Evolutionary conservation across 2,113 vertebrate genomes (phyloP).

Genomic region (Rhadina sibilatrix): DNA sequence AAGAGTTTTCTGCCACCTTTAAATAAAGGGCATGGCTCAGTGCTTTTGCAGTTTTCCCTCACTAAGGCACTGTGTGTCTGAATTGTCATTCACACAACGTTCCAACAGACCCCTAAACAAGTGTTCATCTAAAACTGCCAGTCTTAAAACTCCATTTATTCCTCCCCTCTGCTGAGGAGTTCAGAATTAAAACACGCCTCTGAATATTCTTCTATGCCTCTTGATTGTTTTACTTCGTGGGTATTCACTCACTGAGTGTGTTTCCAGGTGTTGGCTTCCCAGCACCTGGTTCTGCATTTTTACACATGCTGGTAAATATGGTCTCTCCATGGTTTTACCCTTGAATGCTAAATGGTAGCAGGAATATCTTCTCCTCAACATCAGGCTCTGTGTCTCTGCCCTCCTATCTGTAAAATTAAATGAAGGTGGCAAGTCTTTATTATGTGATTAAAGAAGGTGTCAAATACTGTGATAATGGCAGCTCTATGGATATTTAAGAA

Average conservation of each 20-base stretch:
- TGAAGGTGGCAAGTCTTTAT: not conserved
- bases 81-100: not conserved
- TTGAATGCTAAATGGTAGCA: not conserved
- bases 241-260: rapidly evolving
- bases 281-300: not conserved
- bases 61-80: not conserved
- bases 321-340: not conserved
- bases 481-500: not conserved
- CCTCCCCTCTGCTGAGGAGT: rapidly evolving
- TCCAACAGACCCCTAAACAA: not conserved
- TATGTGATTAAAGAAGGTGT: not conserved
- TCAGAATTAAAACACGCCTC: not conserved
- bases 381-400: not conserved
- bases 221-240: not conserved
- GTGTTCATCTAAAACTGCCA: not conserved
- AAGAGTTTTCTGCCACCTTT: not conserved
- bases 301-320: not conserved
- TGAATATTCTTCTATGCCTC: not conserved
- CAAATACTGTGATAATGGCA: not conserved
- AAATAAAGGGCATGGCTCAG: not conserved
- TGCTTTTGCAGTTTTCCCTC: not conserved
- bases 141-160: not conserved
- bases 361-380: not conserved
- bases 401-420: not conserved
- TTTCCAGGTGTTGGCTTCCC: not conserved